A percentile compares a stretch with the other conserved stretches of the same genome.
These are phyloP conservation scores for Bradynema listronoti DNA, from an alignment of 1,140 invertebrate genomes.

Conservation along the genomic window DNA sequence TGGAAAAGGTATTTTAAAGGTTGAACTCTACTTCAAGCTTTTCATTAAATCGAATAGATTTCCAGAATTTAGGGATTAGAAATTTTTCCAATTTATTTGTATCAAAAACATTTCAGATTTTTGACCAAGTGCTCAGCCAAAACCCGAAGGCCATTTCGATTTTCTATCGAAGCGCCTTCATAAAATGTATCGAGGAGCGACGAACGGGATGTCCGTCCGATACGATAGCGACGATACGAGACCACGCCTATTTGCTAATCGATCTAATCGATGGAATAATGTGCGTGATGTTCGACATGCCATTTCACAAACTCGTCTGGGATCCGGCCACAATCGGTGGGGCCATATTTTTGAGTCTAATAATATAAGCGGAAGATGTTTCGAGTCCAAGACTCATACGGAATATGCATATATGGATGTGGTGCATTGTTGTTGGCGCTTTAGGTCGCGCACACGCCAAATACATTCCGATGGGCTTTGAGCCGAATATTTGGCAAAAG, in stretches of 20 bases:
- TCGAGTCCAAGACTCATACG: no score
- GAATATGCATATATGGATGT: background rate
- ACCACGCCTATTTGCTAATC: conserved; percentile 51
- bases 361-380: no score
- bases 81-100: conserved; percentile 9
- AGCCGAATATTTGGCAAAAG: conserved; percentile 50
- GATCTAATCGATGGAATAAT: conserved; percentile 48
- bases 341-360: no score
- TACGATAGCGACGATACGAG: conserved; percentile 48
- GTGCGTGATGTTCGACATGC: conserved; percentile 42
- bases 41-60: conserved; percentile 25
- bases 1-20: conserved; percentile 47
- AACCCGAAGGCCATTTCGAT: conserved; percentile 43
- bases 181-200: conserved; percentile 50
- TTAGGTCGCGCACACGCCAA: conserved; percentile 38
- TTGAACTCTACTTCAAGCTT: conserved; percentile 33
- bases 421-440: background rate
- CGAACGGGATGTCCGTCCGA: conserved; percentile 12
- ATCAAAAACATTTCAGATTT: conserved; percentile 29
- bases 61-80: conserved; percentile 7
- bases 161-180: conserved; percentile 49
- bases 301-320: conserved; percentile 35
- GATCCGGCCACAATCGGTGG: conserved; percentile 49
- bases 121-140: conserved; percentile 37
- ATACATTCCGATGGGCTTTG: conserved; percentile 46